Evolutionary conservation across 2,113 vertebrate genomes (phyloP), one percentile per base, ranked within the genome.

Genomic region (Cairina moschata): DNA sequence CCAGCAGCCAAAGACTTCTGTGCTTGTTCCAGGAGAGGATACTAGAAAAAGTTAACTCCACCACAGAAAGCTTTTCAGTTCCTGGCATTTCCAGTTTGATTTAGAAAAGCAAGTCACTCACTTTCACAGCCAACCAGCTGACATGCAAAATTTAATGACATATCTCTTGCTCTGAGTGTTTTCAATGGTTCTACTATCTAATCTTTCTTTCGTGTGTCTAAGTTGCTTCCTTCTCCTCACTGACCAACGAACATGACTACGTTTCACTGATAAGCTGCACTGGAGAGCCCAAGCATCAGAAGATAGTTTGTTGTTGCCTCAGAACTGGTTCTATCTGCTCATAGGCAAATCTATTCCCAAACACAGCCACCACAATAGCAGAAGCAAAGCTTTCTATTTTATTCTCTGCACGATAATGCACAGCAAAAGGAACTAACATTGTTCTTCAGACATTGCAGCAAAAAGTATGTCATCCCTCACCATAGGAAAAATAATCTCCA

Each of bases 321-420:
- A 76, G 92, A 94, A 67, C 48, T 9, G 4, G 44, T 34, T 68
- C 34, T 67, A 16, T 72, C 55, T 3, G 8, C 22, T 38, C 25
- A 4, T 28, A 29, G 31, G 17, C 28, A 65, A 59, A 31, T 31
- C n/a, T 67, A 11, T 17, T 88, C 23, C 23, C 40, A 46, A 54
- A 66, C 21, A 5, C 3, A 9, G 20, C 32, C 48, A 58, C 65
- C 32, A 11, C 42, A 74, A 75, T 2, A 93, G 67, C 58, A 86
- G 83, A 88, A 94, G 73, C 31, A 74, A 63, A 86, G 3, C 11
- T 88, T 83, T 80, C 63, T 81, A 3, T 71, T 86, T 80, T 62
- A 23, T 54, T 52, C 40, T 28, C 62, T 79, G 36, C 56, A 63
- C 11, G 36, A 55, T 31, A 48, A 9, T 42, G 26, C 18, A 34